phyloP scores from a whole-genome alignment of 2,888 invertebrate species.

The Catocala fraxini region DNA sequence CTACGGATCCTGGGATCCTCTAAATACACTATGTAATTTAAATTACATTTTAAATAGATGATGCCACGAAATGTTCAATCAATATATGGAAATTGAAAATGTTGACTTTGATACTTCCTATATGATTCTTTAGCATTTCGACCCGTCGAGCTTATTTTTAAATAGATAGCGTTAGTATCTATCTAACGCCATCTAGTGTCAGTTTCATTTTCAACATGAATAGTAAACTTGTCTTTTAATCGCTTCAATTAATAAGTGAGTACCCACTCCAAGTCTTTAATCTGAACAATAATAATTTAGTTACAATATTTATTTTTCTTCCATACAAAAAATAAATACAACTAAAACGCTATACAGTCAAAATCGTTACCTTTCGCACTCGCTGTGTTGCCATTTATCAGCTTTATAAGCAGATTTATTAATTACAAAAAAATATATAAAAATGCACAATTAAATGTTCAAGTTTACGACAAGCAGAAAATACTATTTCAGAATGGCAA shows the following conservation, averaged over 20 bases:
- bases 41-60: too few relatives aligned
- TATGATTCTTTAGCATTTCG: too few relatives aligned
- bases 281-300: constrained; percentile 22
- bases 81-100: too few relatives aligned
- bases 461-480: constrained; percentile 1
- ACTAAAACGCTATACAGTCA: constrained; percentile 35
- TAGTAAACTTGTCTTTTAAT: neutral
- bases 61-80: too few relatives aligned
- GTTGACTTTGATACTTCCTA: too few relatives aligned
- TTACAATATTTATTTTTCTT: constrained; percentile 45
- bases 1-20: too few relatives aligned
- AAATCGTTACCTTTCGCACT: constrained; percentile 15
- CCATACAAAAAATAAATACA: constrained; percentile 46
- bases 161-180: too few relatives aligned
- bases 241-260: constrained; percentile 8
- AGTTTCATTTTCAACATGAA: too few relatives aligned
- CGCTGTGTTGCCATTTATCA: constrained; percentile 27
- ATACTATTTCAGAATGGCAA: constrained; percentile 19
- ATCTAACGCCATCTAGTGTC: too few relatives aligned
- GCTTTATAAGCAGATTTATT: constrained; percentile 3
- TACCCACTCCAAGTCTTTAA: constrained; percentile 17
- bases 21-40: too few relatives aligned
- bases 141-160: too few relatives aligned
- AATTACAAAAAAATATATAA: constrained; percentile 2
- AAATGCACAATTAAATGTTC: neutral